Percentiles rank a stretch among this genome's conserved stretches.
phyloP scores from a whole-genome alignment of 2,113 vertebrate genomes.

The Buteo buteo region DNA sequence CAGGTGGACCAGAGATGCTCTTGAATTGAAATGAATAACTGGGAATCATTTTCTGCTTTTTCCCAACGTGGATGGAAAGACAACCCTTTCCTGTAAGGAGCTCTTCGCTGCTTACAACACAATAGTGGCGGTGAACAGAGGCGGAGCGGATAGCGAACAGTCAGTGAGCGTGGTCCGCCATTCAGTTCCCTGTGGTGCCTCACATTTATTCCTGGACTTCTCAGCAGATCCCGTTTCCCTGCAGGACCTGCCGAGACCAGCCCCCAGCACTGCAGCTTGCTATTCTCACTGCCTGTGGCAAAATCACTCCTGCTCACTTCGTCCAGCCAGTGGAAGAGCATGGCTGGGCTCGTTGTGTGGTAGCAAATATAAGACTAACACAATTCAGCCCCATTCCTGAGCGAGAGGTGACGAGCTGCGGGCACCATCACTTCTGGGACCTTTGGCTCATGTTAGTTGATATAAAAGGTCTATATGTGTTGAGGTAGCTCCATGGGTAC shows the following conservation, averaged over 20 bases:
- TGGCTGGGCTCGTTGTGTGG: fast-evolving
- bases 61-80: neutral
- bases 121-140: neutral
- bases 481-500: neutral
- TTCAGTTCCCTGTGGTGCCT: neutral
- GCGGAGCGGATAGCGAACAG: neutral
- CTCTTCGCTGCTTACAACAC: neutral
- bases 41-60: neutral
- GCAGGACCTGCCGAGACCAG: neutral
- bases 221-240: neutral
- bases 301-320: neutral
- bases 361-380: neutral
- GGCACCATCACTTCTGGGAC: neutral
- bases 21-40: neutral
- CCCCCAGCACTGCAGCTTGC: neutral
- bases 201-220: neutral
- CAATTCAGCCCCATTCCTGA: neutral
- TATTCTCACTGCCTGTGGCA: neutral
- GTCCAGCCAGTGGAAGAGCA: neutral
- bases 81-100: neutral
- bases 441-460: neutral
- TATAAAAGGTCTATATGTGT: neutral
- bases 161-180: neutral
- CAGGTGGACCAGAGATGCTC: neutral
- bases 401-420: neutral